Conservation (phyloP, 2,797 vertebrate genomes). For the Trematomus bernacchii region DNA sequence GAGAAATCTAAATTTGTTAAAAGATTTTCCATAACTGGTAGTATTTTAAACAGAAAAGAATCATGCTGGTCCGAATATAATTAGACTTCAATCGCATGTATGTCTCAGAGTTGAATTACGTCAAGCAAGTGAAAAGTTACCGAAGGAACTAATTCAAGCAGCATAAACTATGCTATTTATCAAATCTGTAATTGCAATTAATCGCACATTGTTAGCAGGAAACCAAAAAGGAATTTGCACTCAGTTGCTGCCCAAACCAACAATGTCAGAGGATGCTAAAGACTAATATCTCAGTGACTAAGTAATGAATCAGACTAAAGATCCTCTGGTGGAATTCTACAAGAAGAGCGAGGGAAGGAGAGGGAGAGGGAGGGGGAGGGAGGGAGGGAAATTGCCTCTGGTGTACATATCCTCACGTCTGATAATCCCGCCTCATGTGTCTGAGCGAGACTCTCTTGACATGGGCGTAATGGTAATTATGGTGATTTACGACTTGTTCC, state of each 20-base stretch:
- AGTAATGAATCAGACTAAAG: slow-evolving; percentile 49
- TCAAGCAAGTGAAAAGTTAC: background rate
- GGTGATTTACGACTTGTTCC: slow-evolving; percentile 75
- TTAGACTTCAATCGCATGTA: background rate
- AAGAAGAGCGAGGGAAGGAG: background rate
- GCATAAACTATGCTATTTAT: background rate
- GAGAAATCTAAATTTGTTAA: too few species aligned
- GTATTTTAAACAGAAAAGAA: too few species aligned
- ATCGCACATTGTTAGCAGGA: background rate
- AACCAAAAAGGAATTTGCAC: slow-evolving; percentile 10
- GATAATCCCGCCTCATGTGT: slow-evolving; percentile 57
- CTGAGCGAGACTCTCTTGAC: slow-evolving; percentile 64
- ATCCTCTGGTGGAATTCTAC: slow-evolving; percentile 42
- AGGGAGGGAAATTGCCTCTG: slow-evolving; percentile 45
- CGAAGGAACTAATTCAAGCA: background rate
- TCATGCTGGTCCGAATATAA: too few species aligned
- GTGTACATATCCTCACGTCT: slow-evolving; percentile 68
- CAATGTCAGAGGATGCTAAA: slow-evolving; percentile 21
- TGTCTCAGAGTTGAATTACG: background rate
- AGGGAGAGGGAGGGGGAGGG: background rate
- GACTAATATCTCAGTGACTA: slow-evolving; percentile 22
- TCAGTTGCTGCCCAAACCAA: background rate
- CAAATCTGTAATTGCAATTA: background rate
- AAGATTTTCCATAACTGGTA: too few species aligned
- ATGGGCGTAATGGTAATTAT: slow-evolving; percentile 73